Base-by-base conservation (phyloP, 2,113 vertebrate species). In the Antechinus stuartii region DNA sequence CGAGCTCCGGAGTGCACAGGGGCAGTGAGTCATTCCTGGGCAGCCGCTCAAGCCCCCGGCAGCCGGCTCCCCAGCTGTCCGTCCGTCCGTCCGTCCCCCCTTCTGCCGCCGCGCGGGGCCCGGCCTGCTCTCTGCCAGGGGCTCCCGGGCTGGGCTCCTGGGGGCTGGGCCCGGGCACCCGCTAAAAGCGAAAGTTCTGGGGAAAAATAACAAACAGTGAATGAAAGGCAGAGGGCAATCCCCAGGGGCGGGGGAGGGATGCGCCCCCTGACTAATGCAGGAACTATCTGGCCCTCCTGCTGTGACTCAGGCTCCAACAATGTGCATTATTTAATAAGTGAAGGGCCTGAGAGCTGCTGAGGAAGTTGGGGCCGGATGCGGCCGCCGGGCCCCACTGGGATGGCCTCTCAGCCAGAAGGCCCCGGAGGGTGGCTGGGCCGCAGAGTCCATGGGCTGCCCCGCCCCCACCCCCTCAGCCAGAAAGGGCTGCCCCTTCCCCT, bases 21-120 rank as follows among this genome's bases (percentile, higher is more conserved):
- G 97, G 97, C 98, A 94, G 96, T 99, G 99, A 99, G 98, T 98
- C 99, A 99, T 54, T 97, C 98, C 97, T 91, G 96, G 98, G 98
- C 98, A 98, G 89, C 92, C 56, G 54, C 91, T 98, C 98, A 98
- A 97, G 89, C 96, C 98, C 96, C 96, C 12, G 0, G 0, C 0
- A 30, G 30, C 57, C 90, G 76, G 55, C 84, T 56, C 42, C 3
- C 10, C 68, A n/a, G 14, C 68, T 22, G 35, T 19, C 68, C 35
- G 16, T 19, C 68, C 35, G n/a, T 5, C 68, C 49, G 30, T n/a
- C 35, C 2, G n/a, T 42, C 68, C 84, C 57, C 56, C 3, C 27
- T 46, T 93, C 10, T 22, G 91, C 53, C 42, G 52, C 49, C 6
- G 3, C 23, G 0, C 8, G 1, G 53, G 91, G 93, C 56, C 16